Base-by-base conservation (phyloP, 2,797 vertebrate genomes). In the Potorous gilbertii region DNA sequence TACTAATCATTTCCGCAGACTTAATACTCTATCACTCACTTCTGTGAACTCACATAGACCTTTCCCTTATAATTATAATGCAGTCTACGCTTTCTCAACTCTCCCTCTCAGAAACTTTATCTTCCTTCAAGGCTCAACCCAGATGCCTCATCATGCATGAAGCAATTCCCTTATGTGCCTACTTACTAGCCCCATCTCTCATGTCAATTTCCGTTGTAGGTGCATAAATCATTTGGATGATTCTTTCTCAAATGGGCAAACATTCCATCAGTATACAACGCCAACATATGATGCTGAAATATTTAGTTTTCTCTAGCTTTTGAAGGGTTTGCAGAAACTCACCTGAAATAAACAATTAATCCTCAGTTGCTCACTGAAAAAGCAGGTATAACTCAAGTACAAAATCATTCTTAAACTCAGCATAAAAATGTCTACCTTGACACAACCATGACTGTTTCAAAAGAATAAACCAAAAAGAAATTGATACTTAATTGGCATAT, bases 401-500 rank as follows among this genome's bases (percentile, higher is more conserved):
- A 50, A 90, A 96, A 91, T 74, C 57, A 66, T 21, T 50, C n/a
- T 34, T 5, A 55, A 55, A 14, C 0, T 29, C 28, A 34, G 27
- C 8, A 28, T 29, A 50, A 56, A 54, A 92, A 55, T 14, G 62
- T 0, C n/a, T 10, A 56, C 34, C 54, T 90, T 54, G 0, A 18
- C 54, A 62, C 55, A 74, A 28, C n/a, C n/a, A 8, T 54, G 24
- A 92, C 57, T 29, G 0, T 52, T 94, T 96, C 87, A 55, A 74
- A 97, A 90, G 62, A 28, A 54, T 24, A 92, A 89, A 57, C 18
- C 40, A 46, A 81, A 50, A 87, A 87, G 40, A 81, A 81, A 87
- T 50, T 46, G 74, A 27, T 28, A 46, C 2, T 87, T 87, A 46
- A 50, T 87, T 87, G 40, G 74, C 40, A 87, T 87, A 50, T 18